Percentiles rank a stretch among this genome's conserved stretches.
These are phyloP conservation scores for Castor canadensis DNA, from an alignment of 2,113 vertebrate genomes.

Conservation along the genomic window DNA sequence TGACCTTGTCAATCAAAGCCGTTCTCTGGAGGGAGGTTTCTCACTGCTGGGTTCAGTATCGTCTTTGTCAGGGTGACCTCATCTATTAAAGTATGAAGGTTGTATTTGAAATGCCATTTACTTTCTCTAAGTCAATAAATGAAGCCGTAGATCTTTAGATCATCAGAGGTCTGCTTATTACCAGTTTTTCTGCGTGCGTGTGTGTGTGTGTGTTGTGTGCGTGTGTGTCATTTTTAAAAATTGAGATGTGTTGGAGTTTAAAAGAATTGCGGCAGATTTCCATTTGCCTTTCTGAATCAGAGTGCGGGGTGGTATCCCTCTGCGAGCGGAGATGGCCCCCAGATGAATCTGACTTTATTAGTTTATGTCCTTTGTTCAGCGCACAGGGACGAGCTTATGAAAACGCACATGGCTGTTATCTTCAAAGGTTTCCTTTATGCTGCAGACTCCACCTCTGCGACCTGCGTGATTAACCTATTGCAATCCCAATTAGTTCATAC, in stretches of 20 bases:
- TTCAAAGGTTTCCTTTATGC: slow-evolving; percentile 83
- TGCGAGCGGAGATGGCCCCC: slow-evolving; percentile 69
- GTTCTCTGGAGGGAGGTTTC: slow-evolving; percentile 75
- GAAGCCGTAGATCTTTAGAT: slow-evolving; percentile 82
- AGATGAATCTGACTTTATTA: slow-evolving; percentile 81
- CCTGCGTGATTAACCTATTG: slow-evolving; percentile 77
- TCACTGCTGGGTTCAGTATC: slow-evolving; percentile 70
- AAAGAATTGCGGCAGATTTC: slow-evolving; percentile 80
- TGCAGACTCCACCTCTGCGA: slow-evolving; percentile 65
- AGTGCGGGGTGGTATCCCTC: slow-evolving; percentile 66
- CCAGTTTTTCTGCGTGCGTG: slow-evolving; percentile 62
- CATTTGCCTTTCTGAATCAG: slow-evolving; percentile 70
- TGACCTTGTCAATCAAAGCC: slow-evolving; percentile 84
- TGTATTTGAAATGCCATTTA: slow-evolving; percentile 84
- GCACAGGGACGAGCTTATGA: slow-evolving; percentile 81
- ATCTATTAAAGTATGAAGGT: slow-evolving; percentile 80
- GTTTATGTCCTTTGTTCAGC: slow-evolving; percentile 82
- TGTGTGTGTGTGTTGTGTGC: not conserved
- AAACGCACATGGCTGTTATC: slow-evolving; percentile 80
- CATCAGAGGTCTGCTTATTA: slow-evolving; percentile 82
- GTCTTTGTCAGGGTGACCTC: slow-evolving; percentile 85
- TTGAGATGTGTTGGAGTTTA: slow-evolving; percentile 77
- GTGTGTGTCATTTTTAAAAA: slow-evolving; percentile 62
- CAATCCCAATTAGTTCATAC: slow-evolving; percentile 81
- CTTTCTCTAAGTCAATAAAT: slow-evolving; percentile 80